Evolutionary conservation across 1,140 invertebrate species (phyloP).

Genomic region (Heliconius hewitsoni): DNA sequence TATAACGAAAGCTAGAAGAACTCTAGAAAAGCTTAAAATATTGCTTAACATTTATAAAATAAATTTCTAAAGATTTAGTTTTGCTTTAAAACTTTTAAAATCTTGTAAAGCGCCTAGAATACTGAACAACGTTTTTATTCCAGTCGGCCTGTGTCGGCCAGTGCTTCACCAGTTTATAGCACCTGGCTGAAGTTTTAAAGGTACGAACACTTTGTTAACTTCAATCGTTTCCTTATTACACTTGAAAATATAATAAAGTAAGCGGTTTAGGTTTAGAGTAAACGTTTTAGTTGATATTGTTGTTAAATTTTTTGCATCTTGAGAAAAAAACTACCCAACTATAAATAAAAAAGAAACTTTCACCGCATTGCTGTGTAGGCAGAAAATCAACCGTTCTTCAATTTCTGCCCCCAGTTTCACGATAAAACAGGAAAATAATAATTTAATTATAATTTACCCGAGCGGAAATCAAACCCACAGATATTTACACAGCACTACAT

Average conservation of each 20-base stretch:
- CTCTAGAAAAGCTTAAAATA: neutral
- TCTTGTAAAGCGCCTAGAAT: neutral
- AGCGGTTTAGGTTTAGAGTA: neutral
- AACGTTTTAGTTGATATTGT: neutral
- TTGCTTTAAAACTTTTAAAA: neutral
- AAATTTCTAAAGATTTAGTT: neutral
- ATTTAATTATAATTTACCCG: too few relatives aligned
- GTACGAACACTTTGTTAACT: slow-evolving; percentile 4
- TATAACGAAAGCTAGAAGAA: too few relatives aligned
- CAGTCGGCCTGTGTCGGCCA: neutral
- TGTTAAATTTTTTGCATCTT: neutral
- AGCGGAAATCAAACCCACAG: neutral
- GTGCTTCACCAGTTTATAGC: slow-evolving; percentile 2
- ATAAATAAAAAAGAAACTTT: too few relatives aligned
- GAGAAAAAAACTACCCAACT: too few relatives aligned
- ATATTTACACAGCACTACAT: too few relatives aligned
- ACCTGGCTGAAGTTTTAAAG: neutral
- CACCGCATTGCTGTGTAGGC: too few relatives aligned
- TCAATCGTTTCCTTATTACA: neutral
- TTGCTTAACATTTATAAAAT: neutral
- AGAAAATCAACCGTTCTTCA: too few relatives aligned
- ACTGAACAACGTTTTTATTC: neutral
- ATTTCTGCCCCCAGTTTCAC: too few relatives aligned
- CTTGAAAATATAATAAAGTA: slow-evolving; percentile 4
- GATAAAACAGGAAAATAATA: too few relatives aligned